phyloP scores from a whole-genome alignment of 2,888 invertebrate genomes.

The Eupithecia dodoneata region DNA sequence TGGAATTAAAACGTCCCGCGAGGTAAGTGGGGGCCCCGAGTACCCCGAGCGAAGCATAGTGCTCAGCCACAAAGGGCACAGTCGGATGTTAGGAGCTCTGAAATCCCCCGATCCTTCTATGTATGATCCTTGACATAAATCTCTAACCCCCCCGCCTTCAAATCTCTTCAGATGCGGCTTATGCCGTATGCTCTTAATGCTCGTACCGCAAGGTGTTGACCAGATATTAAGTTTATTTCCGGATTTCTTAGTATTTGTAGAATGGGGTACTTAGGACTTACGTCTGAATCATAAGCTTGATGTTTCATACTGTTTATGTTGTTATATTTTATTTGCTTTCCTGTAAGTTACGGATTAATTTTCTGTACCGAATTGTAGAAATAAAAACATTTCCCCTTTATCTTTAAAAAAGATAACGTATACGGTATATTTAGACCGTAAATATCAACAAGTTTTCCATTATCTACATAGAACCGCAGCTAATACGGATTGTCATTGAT shows the following conservation, averaged over 20 bases:
- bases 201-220: conserved; percentile 42
- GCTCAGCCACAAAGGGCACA: conserved; percentile 82
- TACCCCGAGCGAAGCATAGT: conserved; percentile 81
- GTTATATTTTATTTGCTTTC: neutral
- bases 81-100: conserved; percentile 79
- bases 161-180: conserved; percentile 81
- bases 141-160: conserved; percentile 83
- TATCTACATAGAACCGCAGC: conserved; percentile 43
- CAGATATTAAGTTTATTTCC: conserved; percentile 34
- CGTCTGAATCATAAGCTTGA: neutral
- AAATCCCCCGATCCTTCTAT: conserved; percentile 79
- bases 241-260: conserved; percentile 15
- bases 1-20: conserved; percentile 81
- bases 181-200: conserved; percentile 74
- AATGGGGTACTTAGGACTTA: neutral
- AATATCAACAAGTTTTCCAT: neutral
- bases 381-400: neutral
- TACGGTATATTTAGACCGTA: no score
- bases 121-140: conserved; percentile 84
- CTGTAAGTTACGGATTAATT: neutral
- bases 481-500: conserved; percentile 68
- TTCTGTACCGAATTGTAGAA: neutral
- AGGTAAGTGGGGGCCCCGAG: conserved; percentile 77
- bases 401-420: no score
- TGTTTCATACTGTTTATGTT: neutral